phyloP scores from a whole-genome alignment of 1,140 invertebrate genomes.

The Achatina immaculata region DNA sequence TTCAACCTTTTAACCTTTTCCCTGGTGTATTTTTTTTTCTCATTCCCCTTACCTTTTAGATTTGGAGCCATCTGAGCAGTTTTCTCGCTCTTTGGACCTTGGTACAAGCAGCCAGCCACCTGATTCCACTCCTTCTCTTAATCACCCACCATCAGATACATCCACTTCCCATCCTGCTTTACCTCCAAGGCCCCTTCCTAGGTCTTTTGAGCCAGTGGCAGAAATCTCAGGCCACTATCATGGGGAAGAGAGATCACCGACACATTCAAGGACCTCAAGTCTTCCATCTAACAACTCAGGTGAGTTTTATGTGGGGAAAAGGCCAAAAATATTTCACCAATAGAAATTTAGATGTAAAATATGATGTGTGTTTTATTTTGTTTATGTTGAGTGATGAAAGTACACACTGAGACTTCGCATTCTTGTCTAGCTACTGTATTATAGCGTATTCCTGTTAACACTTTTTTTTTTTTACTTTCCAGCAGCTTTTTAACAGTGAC shows the following conservation, averaged over 20 bases:
- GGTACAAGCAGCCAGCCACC: slow-evolving; percentile 31
- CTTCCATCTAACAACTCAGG: slow-evolving; percentile 42
- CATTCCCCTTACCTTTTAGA: slow-evolving; percentile 26
- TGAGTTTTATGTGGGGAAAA: no score
- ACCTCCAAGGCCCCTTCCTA: slow-evolving; percentile 9
- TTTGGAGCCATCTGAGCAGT: slow-evolving; percentile 44
- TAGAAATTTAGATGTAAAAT: neutral
- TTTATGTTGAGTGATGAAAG: neutral
- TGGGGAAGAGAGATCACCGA: neutral
- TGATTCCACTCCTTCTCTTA: slow-evolving; percentile 36
- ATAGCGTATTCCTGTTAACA: no score
- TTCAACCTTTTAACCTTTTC: no score
- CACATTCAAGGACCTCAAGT: slow-evolving; percentile 34
- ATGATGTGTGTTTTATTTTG: no score
- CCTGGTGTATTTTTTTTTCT: no score
- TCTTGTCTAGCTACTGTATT: no score
- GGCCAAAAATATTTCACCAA: neutral
- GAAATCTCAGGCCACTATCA: neutral
- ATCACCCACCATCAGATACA: slow-evolving; percentile 4
- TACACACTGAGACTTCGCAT: no score
- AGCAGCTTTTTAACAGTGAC: no score
- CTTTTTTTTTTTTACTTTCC: no score
- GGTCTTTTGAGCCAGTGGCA: neutral
- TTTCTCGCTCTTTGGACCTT: slow-evolving; percentile 14
- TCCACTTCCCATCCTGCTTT: neutral